Percentiles rank a stretch among this genome's conserved stretches.
These are phyloP conservation scores for Ctenopoma kingsleyae DNA, from an alignment of 2,797 vertebrate genomes.

Conservation along the genomic window DNA sequence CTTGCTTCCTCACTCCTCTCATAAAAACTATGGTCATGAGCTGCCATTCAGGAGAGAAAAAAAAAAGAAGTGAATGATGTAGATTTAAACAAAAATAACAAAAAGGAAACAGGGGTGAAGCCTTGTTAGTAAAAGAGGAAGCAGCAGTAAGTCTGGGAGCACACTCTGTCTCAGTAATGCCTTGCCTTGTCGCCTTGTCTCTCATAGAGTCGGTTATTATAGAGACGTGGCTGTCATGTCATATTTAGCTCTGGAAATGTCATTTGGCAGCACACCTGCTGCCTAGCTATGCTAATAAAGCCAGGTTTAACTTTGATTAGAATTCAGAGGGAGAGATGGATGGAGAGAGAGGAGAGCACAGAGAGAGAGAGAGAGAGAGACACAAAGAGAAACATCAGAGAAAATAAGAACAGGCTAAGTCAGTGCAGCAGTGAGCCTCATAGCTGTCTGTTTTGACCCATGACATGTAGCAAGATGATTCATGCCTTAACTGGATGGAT, in stretches of 20 bases:
- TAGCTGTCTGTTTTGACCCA: conserved; percentile 70
- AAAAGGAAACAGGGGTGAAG: conserved; percentile 72
- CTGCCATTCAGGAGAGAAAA: conserved; percentile 36
- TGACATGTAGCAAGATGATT: conserved; percentile 78
- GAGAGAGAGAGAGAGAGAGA: conserved; percentile 10
- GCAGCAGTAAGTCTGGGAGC: conserved; percentile 62
- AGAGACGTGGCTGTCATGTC: conserved; percentile 80
- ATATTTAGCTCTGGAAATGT: conserved; percentile 83
- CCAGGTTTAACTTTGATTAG: conserved; percentile 83
- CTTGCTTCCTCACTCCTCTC: conserved; percentile 15
- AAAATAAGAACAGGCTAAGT: conserved; percentile 71
- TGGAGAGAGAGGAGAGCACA: conserved; percentile 7
- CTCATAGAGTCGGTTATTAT: conserved; percentile 76
- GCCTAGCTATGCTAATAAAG: conserved; percentile 84
- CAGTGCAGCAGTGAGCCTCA: conserved; percentile 68
- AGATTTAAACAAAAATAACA: conserved; percentile 76
- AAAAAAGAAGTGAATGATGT: conserved; percentile 64
- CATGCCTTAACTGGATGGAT: conserved; percentile 75
- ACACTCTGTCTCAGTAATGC: conserved; percentile 78
- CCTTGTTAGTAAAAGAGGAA: conserved; percentile 80
- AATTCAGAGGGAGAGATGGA: conserved; percentile 70
- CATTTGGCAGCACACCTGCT: conserved; percentile 85
- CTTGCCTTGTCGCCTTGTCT: conserved; percentile 77
- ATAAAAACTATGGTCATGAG: conserved; percentile 36
- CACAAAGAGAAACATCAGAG: conserved; percentile 59